phyloP scores from a whole-genome alignment of 1,140 invertebrate genomes.

The Probaryconus sp. region DNA sequence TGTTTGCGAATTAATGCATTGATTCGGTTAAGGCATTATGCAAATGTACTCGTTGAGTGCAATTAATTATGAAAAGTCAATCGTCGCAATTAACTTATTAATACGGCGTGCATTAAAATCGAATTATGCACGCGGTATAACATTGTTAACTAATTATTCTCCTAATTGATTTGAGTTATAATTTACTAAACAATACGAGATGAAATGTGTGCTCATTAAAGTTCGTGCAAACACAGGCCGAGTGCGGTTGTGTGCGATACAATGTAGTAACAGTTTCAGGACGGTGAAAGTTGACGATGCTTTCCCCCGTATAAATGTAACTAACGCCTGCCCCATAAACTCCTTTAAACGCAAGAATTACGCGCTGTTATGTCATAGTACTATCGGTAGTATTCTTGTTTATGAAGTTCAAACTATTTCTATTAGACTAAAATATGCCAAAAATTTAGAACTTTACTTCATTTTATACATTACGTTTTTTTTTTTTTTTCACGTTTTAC shows the following conservation, averaged over 20 bases:
- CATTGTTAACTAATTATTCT: slow-evolving; percentile 32
- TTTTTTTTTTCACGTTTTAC: not conserved
- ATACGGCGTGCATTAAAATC: slow-evolving; percentile 27
- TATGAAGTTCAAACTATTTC: slow-evolving; percentile 51
- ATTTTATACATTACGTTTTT: slow-evolving; percentile 2
- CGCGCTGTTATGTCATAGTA: slow-evolving; percentile 70
- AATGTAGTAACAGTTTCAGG: slow-evolving; percentile 64
- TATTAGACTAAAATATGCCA: slow-evolving; percentile 29
- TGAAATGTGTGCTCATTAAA: slow-evolving; percentile 51
- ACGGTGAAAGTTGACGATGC: slow-evolving; percentile 73
- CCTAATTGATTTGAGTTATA: slow-evolving; percentile 47
- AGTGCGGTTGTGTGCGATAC: slow-evolving; percentile 42
- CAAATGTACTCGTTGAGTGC: slow-evolving; percentile 19
- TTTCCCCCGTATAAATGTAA: slow-evolving; percentile 70
- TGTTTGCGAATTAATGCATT: slow-evolving; percentile 35
- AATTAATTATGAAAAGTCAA: slow-evolving; percentile 48
- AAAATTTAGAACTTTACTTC: slow-evolving; percentile 26
- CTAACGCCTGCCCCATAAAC: slow-evolving; percentile 67
- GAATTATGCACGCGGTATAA: slow-evolving; percentile 20
- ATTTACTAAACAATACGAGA: slow-evolving; percentile 46
- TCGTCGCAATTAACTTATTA: slow-evolving; percentile 40
- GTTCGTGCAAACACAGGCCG: slow-evolving; percentile 31
- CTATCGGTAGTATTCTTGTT: slow-evolving; percentile 25
- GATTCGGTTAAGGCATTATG: slow-evolving; percentile 40
- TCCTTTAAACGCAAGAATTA: slow-evolving; percentile 73